These are phyloP conservation scores for Margaritifera margaritifera DNA, from an alignment of 2,888 invertebrate species.

Conservation along the genomic window DNA sequence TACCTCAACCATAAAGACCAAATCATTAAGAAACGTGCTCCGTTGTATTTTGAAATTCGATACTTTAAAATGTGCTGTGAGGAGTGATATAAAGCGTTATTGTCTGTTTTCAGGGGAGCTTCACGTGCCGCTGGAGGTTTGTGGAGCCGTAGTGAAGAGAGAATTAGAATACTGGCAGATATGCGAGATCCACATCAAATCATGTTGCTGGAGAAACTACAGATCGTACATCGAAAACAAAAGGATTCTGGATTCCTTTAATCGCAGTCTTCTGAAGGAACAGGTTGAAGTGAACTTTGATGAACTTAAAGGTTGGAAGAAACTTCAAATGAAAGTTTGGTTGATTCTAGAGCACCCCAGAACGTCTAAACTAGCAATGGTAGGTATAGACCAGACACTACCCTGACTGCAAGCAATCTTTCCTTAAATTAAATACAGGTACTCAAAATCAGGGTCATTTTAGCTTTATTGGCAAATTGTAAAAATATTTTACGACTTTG, in stretches of 20 bases:
- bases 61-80: too few species aligned
- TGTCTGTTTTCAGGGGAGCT: conserved; percentile 64
- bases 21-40: too few species aligned
- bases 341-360: conserved; percentile 69
- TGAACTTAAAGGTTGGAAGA: conserved; percentile 61
- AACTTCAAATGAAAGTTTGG: conserved; percentile 66
- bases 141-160: conserved; percentile 71
- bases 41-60: too few species aligned
- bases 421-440: too few species aligned
- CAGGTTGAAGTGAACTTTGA: conserved; percentile 56
- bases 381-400: conserved; percentile 36
- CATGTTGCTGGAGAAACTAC: conserved; percentile 71
- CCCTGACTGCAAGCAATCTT: too few species aligned
- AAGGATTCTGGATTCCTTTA: conserved; percentile 66
- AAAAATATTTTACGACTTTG: too few species aligned
- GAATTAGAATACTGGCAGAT: conserved; percentile 72
- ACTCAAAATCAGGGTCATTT: too few species aligned
- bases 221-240: conserved; percentile 69
- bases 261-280: conserved; percentile 62
- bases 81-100: neutral
- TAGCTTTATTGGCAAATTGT: too few species aligned
- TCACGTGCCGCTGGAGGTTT: conserved; percentile 71
- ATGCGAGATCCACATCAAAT: conserved; percentile 67
- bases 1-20: too few species aligned
- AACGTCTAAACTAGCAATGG: conserved; percentile 68